Conservation (phyloP, 2,797 vertebrate species). For the Cichlasoma orientale region DNA sequence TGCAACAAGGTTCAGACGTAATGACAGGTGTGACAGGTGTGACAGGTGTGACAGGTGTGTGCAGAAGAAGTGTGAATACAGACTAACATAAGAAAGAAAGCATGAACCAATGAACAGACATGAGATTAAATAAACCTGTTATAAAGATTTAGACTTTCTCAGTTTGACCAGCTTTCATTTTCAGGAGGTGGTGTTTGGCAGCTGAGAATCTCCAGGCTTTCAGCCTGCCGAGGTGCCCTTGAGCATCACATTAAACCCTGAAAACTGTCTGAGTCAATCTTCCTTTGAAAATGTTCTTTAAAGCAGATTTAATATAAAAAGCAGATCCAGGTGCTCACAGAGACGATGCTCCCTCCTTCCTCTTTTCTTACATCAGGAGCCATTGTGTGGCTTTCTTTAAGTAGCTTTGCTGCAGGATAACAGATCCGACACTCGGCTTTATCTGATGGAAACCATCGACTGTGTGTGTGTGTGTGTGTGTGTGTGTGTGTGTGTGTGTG, state of each 20-base stretch:
- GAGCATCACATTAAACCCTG: neutral
- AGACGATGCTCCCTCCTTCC: neutral
- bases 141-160: neutral
- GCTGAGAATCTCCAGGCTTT: neutral
- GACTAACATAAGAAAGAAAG: neutral
- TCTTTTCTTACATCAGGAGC: neutral
- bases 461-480: rapidly evolving
- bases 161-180: neutral
- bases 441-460: constrained; percentile 6
- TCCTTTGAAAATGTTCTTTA: neutral
- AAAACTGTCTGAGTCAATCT: neutral
- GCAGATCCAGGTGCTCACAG: neutral
- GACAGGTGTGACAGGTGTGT: too few species aligned
- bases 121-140: neutral
- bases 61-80: neutral
- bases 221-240: neutral
- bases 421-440: neutral
- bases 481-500: neutral
- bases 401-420: constrained; percentile 2
- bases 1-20: too few species aligned
- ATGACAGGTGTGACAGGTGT: too few species aligned
- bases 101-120: neutral
- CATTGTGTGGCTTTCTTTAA: constrained; percentile 1
- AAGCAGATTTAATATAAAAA: neutral
- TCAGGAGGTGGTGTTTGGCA: neutral